A percentile compares a stretch with the other conserved stretches of the same genome.
Evolutionary conservation across 2,113 vertebrate genomes (phyloP).

Genomic region (Cheilinus undulatus): DNA sequence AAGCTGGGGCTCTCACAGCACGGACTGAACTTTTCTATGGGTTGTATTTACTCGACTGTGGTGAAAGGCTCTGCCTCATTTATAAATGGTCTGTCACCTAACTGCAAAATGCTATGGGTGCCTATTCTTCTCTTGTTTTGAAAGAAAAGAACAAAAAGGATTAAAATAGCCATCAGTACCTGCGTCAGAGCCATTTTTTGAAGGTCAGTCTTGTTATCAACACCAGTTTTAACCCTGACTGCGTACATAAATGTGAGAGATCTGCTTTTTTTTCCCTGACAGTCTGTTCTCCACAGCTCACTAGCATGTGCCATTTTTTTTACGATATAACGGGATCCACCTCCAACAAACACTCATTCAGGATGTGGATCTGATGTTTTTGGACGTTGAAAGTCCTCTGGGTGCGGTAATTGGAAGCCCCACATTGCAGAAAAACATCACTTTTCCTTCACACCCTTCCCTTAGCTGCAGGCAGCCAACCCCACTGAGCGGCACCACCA

Average conservation of each 20-base stretch:
- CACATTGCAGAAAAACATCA: constrained; percentile 54
- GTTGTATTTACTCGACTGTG: constrained; percentile 56
- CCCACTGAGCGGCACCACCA: constrained; percentile 32
- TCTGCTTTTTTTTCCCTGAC: constrained; percentile 33
- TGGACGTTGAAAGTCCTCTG: constrained; percentile 50
- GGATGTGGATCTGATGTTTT: constrained; percentile 65
- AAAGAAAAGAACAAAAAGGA: constrained; percentile 14
- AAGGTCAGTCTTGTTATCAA: constrained; percentile 68
- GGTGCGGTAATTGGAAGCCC: constrained; percentile 64
- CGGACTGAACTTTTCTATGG: constrained; percentile 50
- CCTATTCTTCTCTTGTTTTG: constrained; percentile 52
- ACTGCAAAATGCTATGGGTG: constrained; percentile 48
- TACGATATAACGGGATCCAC: constrained; percentile 3
- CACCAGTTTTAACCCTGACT: constrained; percentile 28
- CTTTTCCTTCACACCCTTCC: constrained; percentile 69
- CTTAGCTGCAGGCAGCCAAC: constrained; percentile 51
- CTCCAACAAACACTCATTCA: constrained; percentile 57
- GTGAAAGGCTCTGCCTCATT: constrained; percentile 58
- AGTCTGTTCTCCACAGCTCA: constrained; percentile 8
- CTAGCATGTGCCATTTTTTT: constrained; percentile 31
- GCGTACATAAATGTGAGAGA: constrained; percentile 1
- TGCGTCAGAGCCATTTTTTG: constrained; percentile 39
- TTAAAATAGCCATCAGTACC: constrained; percentile 46
- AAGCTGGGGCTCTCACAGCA: constrained; percentile 38
- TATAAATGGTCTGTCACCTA: constrained; percentile 54